Evolutionary conservation across 2,113 vertebrate genomes (phyloP).

Genomic region (Myotis brandtii): DNA sequence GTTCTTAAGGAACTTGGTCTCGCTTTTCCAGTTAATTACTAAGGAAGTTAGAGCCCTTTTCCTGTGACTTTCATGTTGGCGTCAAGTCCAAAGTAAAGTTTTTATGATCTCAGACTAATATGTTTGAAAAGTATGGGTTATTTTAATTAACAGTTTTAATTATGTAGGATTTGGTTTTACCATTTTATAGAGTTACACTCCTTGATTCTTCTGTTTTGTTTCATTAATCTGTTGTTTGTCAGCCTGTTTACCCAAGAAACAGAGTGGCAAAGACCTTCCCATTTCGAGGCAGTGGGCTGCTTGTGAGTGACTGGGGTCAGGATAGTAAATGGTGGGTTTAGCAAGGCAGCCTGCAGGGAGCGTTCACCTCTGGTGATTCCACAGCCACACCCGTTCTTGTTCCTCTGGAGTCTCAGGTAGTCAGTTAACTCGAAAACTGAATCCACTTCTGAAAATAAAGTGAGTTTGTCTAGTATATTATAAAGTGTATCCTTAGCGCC

Average conservation of each 20-base stretch:
- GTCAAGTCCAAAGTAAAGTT: background rate
- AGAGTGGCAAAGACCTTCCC: background rate
- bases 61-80: background rate
- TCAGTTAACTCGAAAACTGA: background rate
- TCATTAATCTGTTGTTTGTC: background rate
- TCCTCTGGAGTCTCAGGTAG: background rate
- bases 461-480: background rate
- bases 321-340: rapidly evolving
- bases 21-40: background rate
- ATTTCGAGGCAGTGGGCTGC: rapidly evolving
- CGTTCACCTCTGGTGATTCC: rapidly evolving
- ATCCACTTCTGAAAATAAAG: background rate
- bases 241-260: background rate
- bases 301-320: background rate
- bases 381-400: rapidly evolving
- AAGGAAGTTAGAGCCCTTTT: background rate
- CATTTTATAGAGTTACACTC: rapidly evolving
- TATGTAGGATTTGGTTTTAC: background rate
- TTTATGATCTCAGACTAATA: too few species aligned
- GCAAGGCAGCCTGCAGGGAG: rapidly evolving
- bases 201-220: background rate
- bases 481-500: background rate
- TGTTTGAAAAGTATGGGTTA: background rate
- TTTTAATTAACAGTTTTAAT: background rate
- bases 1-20: background rate